These are phyloP conservation scores for Ophion obscuratus DNA, from an alignment of 2,888 invertebrate species.

Conservation along the genomic window DNA sequence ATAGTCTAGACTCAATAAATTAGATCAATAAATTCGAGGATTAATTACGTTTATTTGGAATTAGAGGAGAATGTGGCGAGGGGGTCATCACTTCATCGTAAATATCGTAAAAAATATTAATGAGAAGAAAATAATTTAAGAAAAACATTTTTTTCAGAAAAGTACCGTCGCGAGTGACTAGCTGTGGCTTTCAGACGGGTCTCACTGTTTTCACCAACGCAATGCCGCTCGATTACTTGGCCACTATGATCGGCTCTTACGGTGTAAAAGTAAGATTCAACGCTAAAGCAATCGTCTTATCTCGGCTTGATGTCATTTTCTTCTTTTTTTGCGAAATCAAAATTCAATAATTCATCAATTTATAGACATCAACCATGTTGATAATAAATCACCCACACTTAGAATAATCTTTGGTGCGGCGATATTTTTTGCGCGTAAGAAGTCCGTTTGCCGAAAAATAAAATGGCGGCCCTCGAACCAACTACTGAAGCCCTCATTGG, in stretches of 20 bases:
- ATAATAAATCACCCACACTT: not conserved
- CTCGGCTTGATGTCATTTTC: too few species aligned
- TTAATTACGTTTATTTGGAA: not conserved
- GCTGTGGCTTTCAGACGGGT: conserved; percentile 89
- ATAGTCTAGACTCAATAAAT: too few species aligned
- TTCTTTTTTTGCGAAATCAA: not conserved
- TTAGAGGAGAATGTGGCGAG: too few species aligned
- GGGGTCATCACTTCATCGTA: too few species aligned
- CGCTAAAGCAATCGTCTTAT: too few species aligned
- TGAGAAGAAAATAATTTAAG: not conserved
- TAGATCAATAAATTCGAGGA: not conserved
- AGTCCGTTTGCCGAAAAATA: not conserved
- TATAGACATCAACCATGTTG: too few species aligned
- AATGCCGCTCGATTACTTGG: conserved; percentile 87
- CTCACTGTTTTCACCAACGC: conserved; percentile 87
- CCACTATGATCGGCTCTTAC: conserved; percentile 86
- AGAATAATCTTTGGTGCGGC: not conserved
- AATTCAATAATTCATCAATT: not conserved
- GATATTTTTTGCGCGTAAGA: not conserved
- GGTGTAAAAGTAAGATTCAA: conserved; percentile 85
- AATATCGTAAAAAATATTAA: not conserved
- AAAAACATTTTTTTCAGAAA: conserved; percentile 55
- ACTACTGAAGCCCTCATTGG: conserved; percentile 25
- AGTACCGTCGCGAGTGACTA: conserved; percentile 87
- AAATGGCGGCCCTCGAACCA: not conserved